phyloP scores from a whole-genome alignment of 2,113 vertebrate genomes.

The Thermophis baileyi region DNA sequence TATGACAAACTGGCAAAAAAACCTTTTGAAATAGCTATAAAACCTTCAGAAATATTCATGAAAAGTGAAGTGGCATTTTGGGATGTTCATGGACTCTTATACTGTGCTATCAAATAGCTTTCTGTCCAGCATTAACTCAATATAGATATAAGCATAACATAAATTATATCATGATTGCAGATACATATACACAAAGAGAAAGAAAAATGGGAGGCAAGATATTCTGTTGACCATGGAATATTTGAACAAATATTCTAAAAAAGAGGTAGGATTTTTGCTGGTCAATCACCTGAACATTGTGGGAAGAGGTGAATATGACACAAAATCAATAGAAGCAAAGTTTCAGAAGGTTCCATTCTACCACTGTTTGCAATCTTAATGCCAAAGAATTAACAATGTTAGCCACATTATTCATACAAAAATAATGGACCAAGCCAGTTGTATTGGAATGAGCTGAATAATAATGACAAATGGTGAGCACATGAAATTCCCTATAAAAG shows the following conservation, averaged over 20 bases:
- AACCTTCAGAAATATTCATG: not conserved
- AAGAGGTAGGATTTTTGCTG: not conserved
- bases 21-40: not conserved
- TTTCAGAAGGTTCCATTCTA: not conserved
- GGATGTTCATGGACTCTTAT: not conserved
- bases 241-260: not conserved
- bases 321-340: not conserved
- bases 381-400: not conserved
- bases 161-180: not conserved
- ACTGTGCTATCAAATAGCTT: not conserved
- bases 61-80: not conserved
- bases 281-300: not conserved
- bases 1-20: not conserved
- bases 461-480: not conserved
- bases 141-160: not conserved
- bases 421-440: not conserved
- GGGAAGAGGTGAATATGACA: not conserved
- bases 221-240: not conserved
- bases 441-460: not conserved
- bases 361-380: not conserved
- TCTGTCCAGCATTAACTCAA: not conserved
- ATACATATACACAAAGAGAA: not conserved
- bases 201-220: not conserved
- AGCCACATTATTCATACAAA: not conserved
- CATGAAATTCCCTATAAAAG: not conserved